Evolutionary conservation across 2,113 vertebrate species (phyloP).

Genomic region (Salvator merianae): DNA sequence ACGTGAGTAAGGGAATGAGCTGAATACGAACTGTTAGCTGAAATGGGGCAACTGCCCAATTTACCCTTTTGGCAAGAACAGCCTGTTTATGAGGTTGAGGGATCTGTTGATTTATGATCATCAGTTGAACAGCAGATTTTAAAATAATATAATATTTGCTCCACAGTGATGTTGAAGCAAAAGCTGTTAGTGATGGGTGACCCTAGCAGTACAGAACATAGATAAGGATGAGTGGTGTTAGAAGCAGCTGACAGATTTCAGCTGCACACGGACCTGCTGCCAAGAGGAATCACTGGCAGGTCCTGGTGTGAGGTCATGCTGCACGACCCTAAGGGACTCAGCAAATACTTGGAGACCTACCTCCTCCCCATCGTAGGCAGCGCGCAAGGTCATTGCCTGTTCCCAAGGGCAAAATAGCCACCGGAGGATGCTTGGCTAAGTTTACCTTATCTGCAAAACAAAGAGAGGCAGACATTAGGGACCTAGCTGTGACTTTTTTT

Average conservation of each 20-base stretch:
- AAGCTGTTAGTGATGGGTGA: background rate
- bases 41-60: too few species aligned
- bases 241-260: slow-evolving; percentile 9
- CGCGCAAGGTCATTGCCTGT: slow-evolving; percentile 81
- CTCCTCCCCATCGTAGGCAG: slow-evolving; percentile 84
- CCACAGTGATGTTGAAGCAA: background rate
- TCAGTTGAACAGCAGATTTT: background rate
- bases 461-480: slow-evolving; percentile 13
- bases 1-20: too few species aligned
- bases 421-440: slow-evolving; percentile 71
- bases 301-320: background rate
- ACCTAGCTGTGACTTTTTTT: background rate
- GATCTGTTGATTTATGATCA: background rate
- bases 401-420: slow-evolving; percentile 79
- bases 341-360: slow-evolving; percentile 39
- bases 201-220: background rate
- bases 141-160: background rate
- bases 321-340: background rate
- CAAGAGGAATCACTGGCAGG: background rate
- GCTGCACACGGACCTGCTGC: background rate
- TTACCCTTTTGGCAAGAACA: too few species aligned
- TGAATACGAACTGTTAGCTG: too few species aligned
- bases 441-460: slow-evolving; percentile 73
- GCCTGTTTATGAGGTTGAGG: too few species aligned
- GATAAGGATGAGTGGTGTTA: background rate